Evolutionary conservation across 2,797 vertebrate species (phyloP).

Genomic region (Argyrosomus regius): DNA sequence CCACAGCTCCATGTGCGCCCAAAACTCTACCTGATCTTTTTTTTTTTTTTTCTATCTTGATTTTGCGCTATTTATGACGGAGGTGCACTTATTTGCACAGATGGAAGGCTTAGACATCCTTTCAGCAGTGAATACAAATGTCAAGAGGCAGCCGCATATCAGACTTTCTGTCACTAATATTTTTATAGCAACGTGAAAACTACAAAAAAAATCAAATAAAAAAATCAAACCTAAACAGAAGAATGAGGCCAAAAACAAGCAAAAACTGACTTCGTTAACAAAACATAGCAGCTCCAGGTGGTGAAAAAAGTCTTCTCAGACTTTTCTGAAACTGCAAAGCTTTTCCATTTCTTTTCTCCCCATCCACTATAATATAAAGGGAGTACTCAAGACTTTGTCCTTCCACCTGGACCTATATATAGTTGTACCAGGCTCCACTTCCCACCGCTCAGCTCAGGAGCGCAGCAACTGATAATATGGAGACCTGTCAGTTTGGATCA

Average conservation of each 20-base stretch:
- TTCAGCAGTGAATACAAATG: not conserved
- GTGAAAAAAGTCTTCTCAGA: not conserved
- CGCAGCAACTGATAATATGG: conserved; percentile 65
- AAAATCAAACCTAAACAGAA: not conserved
- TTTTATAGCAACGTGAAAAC: not conserved
- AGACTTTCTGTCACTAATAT: not conserved
- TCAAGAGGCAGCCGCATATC: not conserved
- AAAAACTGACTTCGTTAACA: not conserved
- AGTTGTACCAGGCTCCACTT: conserved; percentile 53
- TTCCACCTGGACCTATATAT: conserved; percentile 68
- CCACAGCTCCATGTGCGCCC: conserved; percentile 1
- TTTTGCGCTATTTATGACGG: not conserved
- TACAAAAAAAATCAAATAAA: too few relatives aligned
- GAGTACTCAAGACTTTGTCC: conserved; percentile 57
- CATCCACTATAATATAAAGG: conserved; percentile 2
- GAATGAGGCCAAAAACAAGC: not conserved
- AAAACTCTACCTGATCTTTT: not conserved
- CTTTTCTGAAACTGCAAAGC: conserved; percentile 10
- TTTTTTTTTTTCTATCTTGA: not conserved
- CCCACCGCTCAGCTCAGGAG: conserved; percentile 37
- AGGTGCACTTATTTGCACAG: not conserved
- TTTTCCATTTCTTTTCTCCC: conserved; percentile 18
- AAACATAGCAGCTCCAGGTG: not conserved
- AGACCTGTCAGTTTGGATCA: conserved; percentile 74
- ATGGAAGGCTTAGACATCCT: not conserved